Conservation (phyloP, 2,888 invertebrate genomes). For the Diploptera punctata region DNA sequence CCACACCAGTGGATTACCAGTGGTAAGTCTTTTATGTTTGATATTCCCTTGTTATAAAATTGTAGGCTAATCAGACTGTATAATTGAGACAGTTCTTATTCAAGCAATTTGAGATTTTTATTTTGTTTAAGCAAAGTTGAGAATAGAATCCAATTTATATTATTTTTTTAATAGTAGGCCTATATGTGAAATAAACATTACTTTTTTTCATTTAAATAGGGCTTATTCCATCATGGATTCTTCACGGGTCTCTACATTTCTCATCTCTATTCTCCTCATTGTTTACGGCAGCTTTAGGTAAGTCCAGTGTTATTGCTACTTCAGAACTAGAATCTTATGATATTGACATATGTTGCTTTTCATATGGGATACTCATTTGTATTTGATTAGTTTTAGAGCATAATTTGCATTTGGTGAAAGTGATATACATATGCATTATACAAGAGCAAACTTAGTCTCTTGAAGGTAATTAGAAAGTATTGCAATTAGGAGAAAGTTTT, state of each 20-base stretch:
- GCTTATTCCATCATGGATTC: slow-evolving; percentile 98
- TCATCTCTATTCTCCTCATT: slow-evolving; percentile 96
- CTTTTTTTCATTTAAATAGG: slow-evolving; percentile 59
- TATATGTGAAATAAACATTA: background rate
- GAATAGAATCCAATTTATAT: no score
- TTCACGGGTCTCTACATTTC: slow-evolving; percentile 94
- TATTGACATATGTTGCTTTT: no score
- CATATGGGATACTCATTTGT: no score
- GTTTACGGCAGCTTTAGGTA: slow-evolving; percentile 93
- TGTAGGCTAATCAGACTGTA: slow-evolving; percentile 27
- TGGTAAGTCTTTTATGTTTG: slow-evolving; percentile 52
- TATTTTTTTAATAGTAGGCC: background rate
- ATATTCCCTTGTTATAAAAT: slow-evolving; percentile 2
- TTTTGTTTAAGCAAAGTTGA: no score
- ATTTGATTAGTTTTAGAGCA: no score
- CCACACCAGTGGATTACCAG: slow-evolving; percentile 60
- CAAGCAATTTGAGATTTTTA: no score
- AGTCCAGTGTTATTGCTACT: slow-evolving; percentile 33
- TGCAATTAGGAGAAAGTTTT: slow-evolving; percentile 18
- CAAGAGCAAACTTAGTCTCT: slow-evolving; percentile 8
- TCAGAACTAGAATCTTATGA: no score
- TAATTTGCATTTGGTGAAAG: slow-evolving; percentile 5
- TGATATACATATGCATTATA: background rate
- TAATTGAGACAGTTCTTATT: no score
- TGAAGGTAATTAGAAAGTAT: slow-evolving; percentile 24